These are phyloP conservation scores for Marasmarcha lunaedactyla DNA, from an alignment of 2,888 invertebrate genomes.

Conservation along the genomic window DNA sequence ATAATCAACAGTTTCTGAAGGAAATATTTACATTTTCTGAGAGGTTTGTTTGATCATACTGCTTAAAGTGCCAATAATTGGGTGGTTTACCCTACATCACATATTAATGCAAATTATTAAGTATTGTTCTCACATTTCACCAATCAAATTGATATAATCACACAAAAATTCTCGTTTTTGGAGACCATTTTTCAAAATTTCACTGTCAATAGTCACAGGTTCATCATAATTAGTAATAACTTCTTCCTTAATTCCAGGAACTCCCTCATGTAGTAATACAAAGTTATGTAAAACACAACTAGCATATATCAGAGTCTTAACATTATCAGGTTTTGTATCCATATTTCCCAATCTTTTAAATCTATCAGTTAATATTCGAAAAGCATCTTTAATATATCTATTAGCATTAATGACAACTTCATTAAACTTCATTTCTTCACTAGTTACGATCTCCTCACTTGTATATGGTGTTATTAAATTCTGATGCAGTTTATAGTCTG, in stretches of 20 bases:
- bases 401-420: constrained; percentile 49
- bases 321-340: constrained; percentile 33
- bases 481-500: constrained; percentile 44
- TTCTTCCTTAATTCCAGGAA: constrained; percentile 43
- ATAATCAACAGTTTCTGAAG: too few species aligned
- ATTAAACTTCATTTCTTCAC: constrained; percentile 61
- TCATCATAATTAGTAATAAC: constrained; percentile 35
- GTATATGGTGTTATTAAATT: constrained; percentile 54
- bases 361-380: constrained; percentile 45
- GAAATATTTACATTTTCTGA: too few species aligned
- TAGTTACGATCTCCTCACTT: constrained; percentile 46
- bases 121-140: constrained; percentile 17
- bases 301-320: constrained; percentile 36
- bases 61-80: too few species aligned
- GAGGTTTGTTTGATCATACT: too few species aligned
- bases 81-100: too few species aligned
- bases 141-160: constrained; percentile 55
- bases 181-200: constrained; percentile 40
- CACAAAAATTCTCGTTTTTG: constrained; percentile 59
- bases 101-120: too few species aligned
- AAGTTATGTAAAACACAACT: constrained; percentile 58
- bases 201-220: constrained; percentile 41
- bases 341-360: constrained; percentile 50
- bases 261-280: constrained; percentile 49
- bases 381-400: constrained; percentile 47